Conservation (phyloP, 2,888 invertebrate genomes). For the Pyrocoelia pectoralis region DNA sequence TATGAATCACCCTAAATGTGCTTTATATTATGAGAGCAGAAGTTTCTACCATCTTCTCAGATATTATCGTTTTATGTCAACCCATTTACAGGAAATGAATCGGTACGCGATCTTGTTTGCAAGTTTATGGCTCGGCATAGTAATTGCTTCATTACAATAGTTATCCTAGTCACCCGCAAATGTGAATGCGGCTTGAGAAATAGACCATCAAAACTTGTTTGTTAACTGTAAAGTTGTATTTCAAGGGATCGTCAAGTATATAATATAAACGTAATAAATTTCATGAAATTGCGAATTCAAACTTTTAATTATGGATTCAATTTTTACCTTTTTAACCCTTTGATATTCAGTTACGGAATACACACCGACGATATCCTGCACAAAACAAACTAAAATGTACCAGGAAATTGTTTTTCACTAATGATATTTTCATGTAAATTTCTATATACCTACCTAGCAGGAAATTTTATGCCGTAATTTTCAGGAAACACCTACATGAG, state of each 20-base stretch:
- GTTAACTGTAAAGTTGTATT: slow-evolving; percentile 29
- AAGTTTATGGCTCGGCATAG: slow-evolving; percentile 45
- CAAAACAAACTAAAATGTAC: slow-evolving; percentile 4
- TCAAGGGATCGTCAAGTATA: slow-evolving; percentile 16
- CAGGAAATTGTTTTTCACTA: slow-evolving; percentile 12
- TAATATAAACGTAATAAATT: slow-evolving; percentile 21
- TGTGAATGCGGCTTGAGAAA: slow-evolving; percentile 28
- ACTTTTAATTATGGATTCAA: slow-evolving; percentile 2
- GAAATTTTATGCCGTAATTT: slow-evolving; percentile 6
- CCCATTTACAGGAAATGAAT: slow-evolving; percentile 33
- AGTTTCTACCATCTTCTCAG: slow-evolving; percentile 21
- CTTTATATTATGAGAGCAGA: slow-evolving; percentile 9
- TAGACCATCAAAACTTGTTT: slow-evolving; percentile 34
- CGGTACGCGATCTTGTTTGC: slow-evolving; percentile 39
- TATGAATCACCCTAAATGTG: neutral
- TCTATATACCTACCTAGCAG: slow-evolving; percentile 1
- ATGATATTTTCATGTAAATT: slow-evolving; percentile 15
- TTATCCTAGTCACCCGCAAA: slow-evolving; percentile 29
- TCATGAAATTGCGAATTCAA: slow-evolving; percentile 3
- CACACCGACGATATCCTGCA: neutral
- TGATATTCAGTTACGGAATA: neutral
- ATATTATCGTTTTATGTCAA: slow-evolving; percentile 31
- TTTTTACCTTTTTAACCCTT: neutral
- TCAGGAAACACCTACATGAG: slow-evolving; percentile 3
- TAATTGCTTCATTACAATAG: slow-evolving; percentile 40